These are phyloP conservation scores for Morus bassanus DNA, from an alignment of 2,797 vertebrate genomes.

Conservation along the genomic window DNA sequence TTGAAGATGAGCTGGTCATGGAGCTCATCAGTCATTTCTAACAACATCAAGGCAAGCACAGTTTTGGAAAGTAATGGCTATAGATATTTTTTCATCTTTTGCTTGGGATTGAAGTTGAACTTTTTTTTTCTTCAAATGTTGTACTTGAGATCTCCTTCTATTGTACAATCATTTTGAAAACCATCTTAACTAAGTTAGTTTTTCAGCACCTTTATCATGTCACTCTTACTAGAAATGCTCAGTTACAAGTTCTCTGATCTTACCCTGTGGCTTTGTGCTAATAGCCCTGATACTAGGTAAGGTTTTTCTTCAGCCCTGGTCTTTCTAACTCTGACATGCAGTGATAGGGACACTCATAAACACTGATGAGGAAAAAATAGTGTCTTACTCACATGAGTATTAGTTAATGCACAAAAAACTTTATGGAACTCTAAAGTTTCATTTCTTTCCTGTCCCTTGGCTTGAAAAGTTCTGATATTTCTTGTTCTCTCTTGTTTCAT, in stretches of 20 bases:
- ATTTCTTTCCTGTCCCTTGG: neutral
- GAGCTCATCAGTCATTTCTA: neutral
- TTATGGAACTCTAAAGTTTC: neutral
- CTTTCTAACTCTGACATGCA: neutral
- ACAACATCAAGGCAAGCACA: neutral
- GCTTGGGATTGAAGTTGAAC: neutral
- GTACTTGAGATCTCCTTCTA: neutral
- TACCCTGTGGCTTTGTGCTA: neutral
- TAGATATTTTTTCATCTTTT: neutral
- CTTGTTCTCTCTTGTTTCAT: neutral
- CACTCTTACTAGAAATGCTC: neutral
- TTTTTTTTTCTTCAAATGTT: neutral
- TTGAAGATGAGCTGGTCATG: neutral
- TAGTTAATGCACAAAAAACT: neutral
- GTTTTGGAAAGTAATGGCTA: neutral
- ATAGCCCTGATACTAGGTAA: neutral
- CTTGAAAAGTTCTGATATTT: neutral
- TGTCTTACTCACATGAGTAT: neutral
- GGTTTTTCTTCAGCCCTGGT: neutral
- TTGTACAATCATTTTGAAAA: neutral
- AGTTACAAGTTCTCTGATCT: neutral
- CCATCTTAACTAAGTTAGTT: neutral
- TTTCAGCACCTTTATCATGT: neutral
- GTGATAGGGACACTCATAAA: neutral
- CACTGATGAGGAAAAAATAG: neutral